Conservation (phyloP, 2,113 vertebrate species). For the Sciurus niger region DNA sequence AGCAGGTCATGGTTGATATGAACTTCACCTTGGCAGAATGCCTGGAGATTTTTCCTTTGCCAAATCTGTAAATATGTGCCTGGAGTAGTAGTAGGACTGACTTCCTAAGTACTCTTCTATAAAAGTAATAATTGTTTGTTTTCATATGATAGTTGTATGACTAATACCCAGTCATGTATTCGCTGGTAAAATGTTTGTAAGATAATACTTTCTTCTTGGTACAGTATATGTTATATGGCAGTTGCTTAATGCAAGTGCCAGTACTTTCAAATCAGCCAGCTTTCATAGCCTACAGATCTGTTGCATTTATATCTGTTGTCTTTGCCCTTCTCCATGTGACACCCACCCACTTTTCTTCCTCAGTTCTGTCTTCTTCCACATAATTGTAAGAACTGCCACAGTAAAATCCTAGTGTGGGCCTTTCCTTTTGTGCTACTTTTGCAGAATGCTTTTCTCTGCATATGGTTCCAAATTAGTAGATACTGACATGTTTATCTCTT, state of each 20-base stretch:
- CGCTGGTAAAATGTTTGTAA: not conserved
- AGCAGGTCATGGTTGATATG: not conserved
- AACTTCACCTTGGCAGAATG: not conserved
- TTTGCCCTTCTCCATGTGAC: not conserved
- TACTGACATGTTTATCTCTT: not conserved
- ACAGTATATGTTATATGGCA: not conserved
- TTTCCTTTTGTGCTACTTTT: not conserved
- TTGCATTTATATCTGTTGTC: not conserved
- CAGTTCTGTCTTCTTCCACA: not conserved
- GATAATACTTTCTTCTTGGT: not conserved
- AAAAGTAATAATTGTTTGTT: not conserved
- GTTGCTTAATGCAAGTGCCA: not conserved
- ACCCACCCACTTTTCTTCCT: not conserved
- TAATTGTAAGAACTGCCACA: not conserved
- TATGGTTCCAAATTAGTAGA: not conserved
- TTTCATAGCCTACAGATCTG: not conserved
- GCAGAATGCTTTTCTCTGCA: not conserved
- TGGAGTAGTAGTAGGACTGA: not conserved
- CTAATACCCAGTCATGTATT: not conserved
- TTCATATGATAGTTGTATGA: not conserved
- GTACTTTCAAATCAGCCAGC: not conserved
- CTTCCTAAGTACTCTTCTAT: not conserved
- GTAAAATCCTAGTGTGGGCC: not conserved
- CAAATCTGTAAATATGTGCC: not conserved
- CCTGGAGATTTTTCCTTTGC: not conserved